Percentiles rank a stretch among this genome's conserved stretches.
Evolutionary conservation across 2,797 vertebrate species (phyloP).

Genomic region (Brachyalestes nurse): DNA sequence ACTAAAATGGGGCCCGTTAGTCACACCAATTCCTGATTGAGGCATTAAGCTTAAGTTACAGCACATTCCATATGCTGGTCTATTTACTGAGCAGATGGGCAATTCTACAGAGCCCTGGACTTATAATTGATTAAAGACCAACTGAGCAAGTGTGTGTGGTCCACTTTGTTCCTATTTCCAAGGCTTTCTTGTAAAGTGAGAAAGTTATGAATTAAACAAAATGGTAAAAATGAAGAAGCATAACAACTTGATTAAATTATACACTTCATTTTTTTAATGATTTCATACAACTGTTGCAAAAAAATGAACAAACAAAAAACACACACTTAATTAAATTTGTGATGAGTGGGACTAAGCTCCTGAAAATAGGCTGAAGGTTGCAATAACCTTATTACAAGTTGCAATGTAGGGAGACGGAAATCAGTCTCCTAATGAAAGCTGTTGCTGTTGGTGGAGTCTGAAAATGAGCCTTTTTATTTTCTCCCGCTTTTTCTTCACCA

Average conservation of each 20-base stretch:
- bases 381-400: neutral
- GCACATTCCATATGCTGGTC: constrained; percentile 45
- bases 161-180: constrained; percentile 22
- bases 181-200: constrained; percentile 17
- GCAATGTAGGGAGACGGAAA: neutral
- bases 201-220: neutral
- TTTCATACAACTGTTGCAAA: neutral
- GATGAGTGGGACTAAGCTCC: neutral
- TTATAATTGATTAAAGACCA: constrained; percentile 45
- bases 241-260: neutral
- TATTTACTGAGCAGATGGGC: constrained; percentile 44
- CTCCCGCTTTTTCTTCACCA: constrained; percentile 85
- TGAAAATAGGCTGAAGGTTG: neutral
- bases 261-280: neutral
- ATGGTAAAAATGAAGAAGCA: neutral
- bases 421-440: constrained; percentile 68
- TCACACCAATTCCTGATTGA: constrained; percentile 11
- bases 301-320: neutral
- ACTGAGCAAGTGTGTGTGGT: constrained; percentile 4
- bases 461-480: constrained; percentile 83
- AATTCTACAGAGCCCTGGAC: constrained; percentile 43
- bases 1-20: neutral
- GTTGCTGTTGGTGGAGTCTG: constrained; percentile 78
- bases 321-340: neutral
- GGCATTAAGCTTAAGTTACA: constrained; percentile 37